A percentile compares a stretch with the other conserved stretches of the same genome.
Conservation (phyloP, 2,888 invertebrate species). For the Epirrhoe alternata region DNA sequence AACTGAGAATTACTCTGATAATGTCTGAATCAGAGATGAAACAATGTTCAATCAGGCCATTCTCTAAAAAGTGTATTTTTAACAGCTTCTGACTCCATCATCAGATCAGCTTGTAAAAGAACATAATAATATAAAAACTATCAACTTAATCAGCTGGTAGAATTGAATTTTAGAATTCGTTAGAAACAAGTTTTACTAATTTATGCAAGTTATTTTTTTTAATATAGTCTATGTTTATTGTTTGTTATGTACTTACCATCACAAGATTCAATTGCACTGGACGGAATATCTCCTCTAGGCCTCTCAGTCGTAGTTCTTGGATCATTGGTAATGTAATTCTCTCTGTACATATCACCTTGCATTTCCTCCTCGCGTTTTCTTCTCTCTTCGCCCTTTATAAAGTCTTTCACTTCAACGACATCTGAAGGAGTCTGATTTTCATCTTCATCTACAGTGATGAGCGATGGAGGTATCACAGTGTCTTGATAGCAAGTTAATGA, state of each 20-base stretch:
- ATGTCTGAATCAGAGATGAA: no score
- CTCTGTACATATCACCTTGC: constrained; percentile 76
- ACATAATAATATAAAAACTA: no score
- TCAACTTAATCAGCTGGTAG: no score
- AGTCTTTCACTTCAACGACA: constrained; percentile 72
- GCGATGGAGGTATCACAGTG: constrained; percentile 59
- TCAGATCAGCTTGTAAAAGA: no score
- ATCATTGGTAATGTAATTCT: constrained; percentile 41
- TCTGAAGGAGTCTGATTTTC: constrained; percentile 55
- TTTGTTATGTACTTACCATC: no score
- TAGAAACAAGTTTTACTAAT: no score
- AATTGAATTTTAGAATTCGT: no score
- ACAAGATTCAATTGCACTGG: constrained; percentile 74
- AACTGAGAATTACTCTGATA: no score
- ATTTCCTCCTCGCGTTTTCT: constrained; percentile 70
- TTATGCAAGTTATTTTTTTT: no score
- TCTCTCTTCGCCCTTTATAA: constrained; percentile 66
- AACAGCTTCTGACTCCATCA: not conserved
- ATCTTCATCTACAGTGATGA: constrained; percentile 57
- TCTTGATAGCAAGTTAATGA: constrained; percentile 77
- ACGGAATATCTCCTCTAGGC: constrained; percentile 75
- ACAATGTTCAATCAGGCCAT: not conserved
- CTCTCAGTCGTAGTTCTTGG: constrained; percentile 49
- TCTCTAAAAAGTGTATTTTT: not conserved
- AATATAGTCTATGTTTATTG: no score